These are phyloP conservation scores for Venusia cambrica DNA, from an alignment of 2,888 invertebrate genomes.

Conservation along the genomic window DNA sequence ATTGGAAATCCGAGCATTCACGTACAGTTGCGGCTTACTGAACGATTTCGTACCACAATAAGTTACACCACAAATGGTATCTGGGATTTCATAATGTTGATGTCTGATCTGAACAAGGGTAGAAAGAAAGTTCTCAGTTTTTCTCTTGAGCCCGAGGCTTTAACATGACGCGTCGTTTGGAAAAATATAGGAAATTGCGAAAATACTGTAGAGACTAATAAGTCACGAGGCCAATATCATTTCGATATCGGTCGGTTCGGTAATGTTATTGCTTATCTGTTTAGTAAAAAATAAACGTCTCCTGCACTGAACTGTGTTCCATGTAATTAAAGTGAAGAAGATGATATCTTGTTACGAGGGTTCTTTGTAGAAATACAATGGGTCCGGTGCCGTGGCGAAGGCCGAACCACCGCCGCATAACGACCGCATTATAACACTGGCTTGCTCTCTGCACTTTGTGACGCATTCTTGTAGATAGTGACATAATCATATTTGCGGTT, in stretches of 20 bases:
- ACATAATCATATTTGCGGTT: slow-evolving; percentile 24
- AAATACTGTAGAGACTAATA: neutral
- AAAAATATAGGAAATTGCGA: too few relatives aligned
- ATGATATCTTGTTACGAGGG: slow-evolving; percentile 71
- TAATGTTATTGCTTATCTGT: slow-evolving; percentile 16
- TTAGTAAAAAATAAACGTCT: slow-evolving; percentile 39
- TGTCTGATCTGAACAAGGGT: slow-evolving; percentile 1
- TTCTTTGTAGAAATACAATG: slow-evolving; percentile 71
- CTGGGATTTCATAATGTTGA: slow-evolving; percentile 8
- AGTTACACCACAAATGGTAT: slow-evolving; percentile 35
- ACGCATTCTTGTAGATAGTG: slow-evolving; percentile 39
- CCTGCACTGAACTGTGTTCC: slow-evolving; percentile 33
- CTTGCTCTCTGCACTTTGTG: slow-evolving; percentile 39
- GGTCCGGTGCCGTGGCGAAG: slow-evolving; percentile 72
- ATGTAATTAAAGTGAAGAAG: slow-evolving; percentile 60
- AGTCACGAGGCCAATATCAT: slow-evolving; percentile 2
- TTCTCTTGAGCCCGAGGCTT: too few relatives aligned
- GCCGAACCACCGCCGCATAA: slow-evolving; percentile 68
- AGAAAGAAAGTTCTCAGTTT: too few relatives aligned
- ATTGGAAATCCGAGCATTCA: slow-evolving; percentile 58
- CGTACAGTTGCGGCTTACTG: slow-evolving; percentile 54
- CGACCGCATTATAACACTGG: slow-evolving; percentile 56
- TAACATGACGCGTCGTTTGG: too few relatives aligned
- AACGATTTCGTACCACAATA: slow-evolving; percentile 49
- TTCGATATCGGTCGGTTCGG: slow-evolving; percentile 4